These are phyloP conservation scores for Xenops minutus DNA, from an alignment of 2,797 vertebrate species.

Conservation along the genomic window DNA sequence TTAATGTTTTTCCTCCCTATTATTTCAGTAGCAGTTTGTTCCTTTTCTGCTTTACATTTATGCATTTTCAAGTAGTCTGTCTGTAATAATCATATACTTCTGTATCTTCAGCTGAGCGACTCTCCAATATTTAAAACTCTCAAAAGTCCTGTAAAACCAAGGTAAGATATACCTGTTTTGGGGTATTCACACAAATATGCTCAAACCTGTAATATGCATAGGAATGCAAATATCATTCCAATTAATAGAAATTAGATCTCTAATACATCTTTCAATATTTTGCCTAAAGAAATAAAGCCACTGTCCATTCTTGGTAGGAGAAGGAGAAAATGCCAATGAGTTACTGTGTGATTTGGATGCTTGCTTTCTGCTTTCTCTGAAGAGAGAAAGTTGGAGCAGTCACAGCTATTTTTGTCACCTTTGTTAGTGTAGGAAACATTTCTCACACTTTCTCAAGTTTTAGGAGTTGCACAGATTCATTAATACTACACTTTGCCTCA, in stretches of 20 bases:
- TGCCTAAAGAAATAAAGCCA: neutral
- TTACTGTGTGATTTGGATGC: neutral
- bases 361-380: neutral
- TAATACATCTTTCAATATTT: neutral
- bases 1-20: neutral
- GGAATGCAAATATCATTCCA: neutral
- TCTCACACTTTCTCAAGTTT: neutral
- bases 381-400: neutral
- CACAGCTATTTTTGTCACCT: neutral
- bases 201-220: neutral
- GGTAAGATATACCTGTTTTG: neutral
- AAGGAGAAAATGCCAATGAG: neutral
- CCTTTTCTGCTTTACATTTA: neutral
- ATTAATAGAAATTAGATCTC: neutral
- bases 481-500: fast-evolving
- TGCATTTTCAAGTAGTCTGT: neutral
- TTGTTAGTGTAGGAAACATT: neutral
- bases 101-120: neutral
- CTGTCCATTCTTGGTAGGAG: neutral
- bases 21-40: neutral
- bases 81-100: neutral
- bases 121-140: neutral
- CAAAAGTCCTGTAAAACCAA: neutral
- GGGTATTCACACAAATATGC: neutral
- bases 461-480: neutral